Conservation (phyloP, 2,888 invertebrate genomes). For the Hirtodrosophila alboralis region DNA sequence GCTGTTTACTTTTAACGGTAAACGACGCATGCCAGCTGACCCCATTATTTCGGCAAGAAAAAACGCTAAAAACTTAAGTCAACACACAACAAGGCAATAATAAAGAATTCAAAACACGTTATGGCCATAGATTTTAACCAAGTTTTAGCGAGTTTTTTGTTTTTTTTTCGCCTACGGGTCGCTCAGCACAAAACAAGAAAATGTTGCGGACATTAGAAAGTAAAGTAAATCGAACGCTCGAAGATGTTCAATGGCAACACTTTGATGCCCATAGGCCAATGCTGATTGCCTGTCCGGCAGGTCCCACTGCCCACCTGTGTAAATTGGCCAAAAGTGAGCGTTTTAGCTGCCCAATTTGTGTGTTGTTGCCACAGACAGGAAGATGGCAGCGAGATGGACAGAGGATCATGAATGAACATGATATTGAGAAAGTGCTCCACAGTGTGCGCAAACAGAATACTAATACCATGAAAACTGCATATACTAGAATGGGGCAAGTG, state of each 20-base stretch:
- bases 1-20: constrained; percentile 25
- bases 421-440: constrained; percentile 68
- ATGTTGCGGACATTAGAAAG: constrained; percentile 66
- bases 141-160: constrained; percentile 13
- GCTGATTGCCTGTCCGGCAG: constrained; percentile 17
- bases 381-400: too few species aligned
- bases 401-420: too few species aligned
- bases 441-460: constrained; percentile 58
- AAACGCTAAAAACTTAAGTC: constrained; percentile 45
- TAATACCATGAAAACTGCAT: constrained; percentile 18
- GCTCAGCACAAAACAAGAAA: constrained; percentile 50
- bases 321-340: constrained; percentile 75
- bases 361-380: constrained; percentile 72
- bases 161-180: constrained; percentile 38
- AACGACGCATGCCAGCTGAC: constrained; percentile 28
- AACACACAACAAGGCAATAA: constrained; percentile 31
- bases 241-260: constrained; percentile 70
- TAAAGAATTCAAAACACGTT: constrained; percentile 66
- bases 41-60: constrained; percentile 44
- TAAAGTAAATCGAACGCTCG: constrained; percentile 53
- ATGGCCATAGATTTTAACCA: constrained; percentile 30
- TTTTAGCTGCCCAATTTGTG: constrained; percentile 72
- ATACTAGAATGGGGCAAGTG: too few species aligned
- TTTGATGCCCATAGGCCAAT: constrained; percentile 36
- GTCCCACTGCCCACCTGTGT: constrained; percentile 32